These are phyloP conservation scores for Arctopsyche grandis DNA, from an alignment of 1,140 invertebrate species.

Conservation along the genomic window DNA sequence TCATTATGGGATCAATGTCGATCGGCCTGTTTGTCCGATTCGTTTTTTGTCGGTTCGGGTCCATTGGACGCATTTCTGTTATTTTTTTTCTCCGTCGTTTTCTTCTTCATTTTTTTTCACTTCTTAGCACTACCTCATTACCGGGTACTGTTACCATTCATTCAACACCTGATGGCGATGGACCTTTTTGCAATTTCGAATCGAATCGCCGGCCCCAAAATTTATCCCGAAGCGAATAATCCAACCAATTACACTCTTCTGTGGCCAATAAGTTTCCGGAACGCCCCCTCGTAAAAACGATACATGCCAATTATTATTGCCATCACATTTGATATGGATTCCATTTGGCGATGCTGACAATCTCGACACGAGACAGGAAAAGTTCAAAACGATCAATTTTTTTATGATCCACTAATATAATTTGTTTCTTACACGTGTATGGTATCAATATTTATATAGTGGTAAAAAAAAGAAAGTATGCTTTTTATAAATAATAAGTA, in stretches of 20 bases:
- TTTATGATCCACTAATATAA: too few species aligned
- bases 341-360: too few species aligned
- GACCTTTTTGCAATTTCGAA: constrained; percentile 42
- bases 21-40: constrained; percentile 40
- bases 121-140: constrained; percentile 38
- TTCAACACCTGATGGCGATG: constrained; percentile 40
- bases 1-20: constrained; percentile 43
- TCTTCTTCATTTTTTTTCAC: constrained; percentile 3
- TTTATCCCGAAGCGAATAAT: constrained; percentile 22
- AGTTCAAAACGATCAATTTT: too few species aligned
- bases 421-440: too few species aligned
- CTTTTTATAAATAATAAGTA: too few species aligned
- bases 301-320: too few species aligned
- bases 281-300: background rate
- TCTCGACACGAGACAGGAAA: too few species aligned
- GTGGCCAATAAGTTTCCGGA: constrained; percentile 1
- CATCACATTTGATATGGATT: too few species aligned
- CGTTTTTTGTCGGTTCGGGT: constrained; percentile 22
- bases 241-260: constrained; percentile 19
- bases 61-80: constrained; percentile 33
- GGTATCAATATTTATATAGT: too few species aligned
- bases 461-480: too few species aligned
- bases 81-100: constrained; percentile 20
- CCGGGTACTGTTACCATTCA: constrained; percentile 46
- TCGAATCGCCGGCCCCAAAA: constrained; percentile 12